Percentiles rank a stretch among this genome's conserved stretches.
Conservation (phyloP, 2,797 vertebrate genomes). For the Tympanoctomys barrerae region DNA sequence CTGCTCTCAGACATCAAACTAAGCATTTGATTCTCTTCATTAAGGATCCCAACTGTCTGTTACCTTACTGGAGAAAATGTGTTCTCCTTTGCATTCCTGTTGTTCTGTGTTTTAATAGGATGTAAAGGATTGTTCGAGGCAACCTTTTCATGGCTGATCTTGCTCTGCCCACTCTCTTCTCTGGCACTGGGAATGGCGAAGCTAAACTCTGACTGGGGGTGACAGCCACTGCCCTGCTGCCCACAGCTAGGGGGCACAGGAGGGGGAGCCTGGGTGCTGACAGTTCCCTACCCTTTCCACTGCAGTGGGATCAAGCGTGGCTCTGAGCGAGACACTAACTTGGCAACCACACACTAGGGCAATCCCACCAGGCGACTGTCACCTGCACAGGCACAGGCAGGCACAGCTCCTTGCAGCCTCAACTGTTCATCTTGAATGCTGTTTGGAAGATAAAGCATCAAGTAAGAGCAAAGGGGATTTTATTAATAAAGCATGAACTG, state of each 20-base stretch:
- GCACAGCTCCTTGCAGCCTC: constrained; percentile 25
- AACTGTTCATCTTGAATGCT: not conserved
- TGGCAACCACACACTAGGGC: constrained; percentile 42
- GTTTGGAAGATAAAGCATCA: constrained; percentile 74
- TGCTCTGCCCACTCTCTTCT: constrained; percentile 57
- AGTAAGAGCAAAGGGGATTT: constrained; percentile 55
- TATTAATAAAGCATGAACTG: constrained; percentile 67
- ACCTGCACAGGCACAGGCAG: constrained; percentile 66
- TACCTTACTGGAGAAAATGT: not conserved
- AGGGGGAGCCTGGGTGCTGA: constrained; percentile 46
- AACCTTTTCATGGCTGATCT: not conserved
- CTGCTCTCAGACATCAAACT: constrained; percentile 60
- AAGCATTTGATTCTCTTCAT: constrained; percentile 76
- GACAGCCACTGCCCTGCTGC: not conserved
- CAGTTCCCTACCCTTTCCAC: constrained; percentile 51
- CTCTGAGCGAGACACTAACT: constrained; percentile 74
- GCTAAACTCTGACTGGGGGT: constrained; percentile 49
- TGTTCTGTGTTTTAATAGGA: not conserved
- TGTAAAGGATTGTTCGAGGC: constrained; percentile 14
- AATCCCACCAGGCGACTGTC: constrained; percentile 67
- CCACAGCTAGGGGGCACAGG: not conserved
- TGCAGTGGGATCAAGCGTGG: constrained; percentile 53
- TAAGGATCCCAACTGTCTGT: constrained; percentile 41
- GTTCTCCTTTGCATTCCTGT: not conserved
- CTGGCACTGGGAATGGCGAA: constrained; percentile 72